Evolutionary conservation across 2,888 invertebrate species (phyloP), one percentile per base, ranked within the genome.

Genomic region (Andrena dorsata): DNA sequence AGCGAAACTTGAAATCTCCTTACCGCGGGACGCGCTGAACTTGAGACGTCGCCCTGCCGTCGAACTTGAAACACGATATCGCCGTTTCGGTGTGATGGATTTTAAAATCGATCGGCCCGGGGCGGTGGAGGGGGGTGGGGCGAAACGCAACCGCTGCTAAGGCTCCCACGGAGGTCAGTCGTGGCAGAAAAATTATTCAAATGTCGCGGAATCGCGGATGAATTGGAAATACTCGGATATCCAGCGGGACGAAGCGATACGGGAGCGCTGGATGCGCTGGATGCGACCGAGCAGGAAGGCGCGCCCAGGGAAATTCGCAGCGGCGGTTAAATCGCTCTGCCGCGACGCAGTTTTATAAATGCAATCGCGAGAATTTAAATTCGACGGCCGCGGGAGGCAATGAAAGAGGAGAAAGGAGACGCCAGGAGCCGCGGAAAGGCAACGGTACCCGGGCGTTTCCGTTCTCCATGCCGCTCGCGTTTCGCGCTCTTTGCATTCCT

Each of bases 281-380:
- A 26, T 10, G 23, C 56, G 56, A 10, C 23, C 26, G 10, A 23
- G 23, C 20, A 56, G 41, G 4, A 4, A 10, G 0, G 8, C 4
- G 10, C 0, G 41, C 10, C 56, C 23, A 10, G 56, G 26, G 51
- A 68, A 53, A 53, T 32, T 56, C 53, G 35, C 53, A 7, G 23
- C 32, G 26, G 20, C 41, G 35, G 69, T 76, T 64, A 64, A 79
- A 76, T 64, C 76, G 76, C 8, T 64, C 60, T 78, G 61, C 51
- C 75, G 75, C 75, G 68, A 47, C 47, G 63, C 63, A 61, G 51
- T 35, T 76, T 76, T 70, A 51, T 64, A 65, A 76, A 65, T 60
- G 77, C 69, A 70, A 79, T 79, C 69, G 32, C 35, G 49, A 23
- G 70, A 60, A 77, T 77, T 80, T 69, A 32, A 80, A 76, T 53